Evolutionary conservation across 2,888 invertebrate genomes (phyloP).

Genomic region (Melanostoma scalare): DNA sequence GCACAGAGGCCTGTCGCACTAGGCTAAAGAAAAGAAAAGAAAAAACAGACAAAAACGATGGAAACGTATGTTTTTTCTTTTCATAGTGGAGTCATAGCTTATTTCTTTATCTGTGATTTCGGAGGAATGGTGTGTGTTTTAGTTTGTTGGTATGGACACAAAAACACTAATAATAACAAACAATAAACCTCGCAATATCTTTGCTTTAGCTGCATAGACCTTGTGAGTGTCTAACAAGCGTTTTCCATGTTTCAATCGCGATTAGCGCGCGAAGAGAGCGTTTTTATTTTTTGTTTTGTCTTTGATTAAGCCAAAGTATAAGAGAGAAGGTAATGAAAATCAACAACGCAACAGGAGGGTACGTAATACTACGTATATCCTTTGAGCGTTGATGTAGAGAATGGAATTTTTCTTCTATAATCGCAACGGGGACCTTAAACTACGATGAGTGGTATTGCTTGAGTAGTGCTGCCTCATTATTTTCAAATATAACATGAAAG

Average conservation of each 20-base stretch:
- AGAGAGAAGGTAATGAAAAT: slow-evolving; percentile 60
- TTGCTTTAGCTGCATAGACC: slow-evolving; percentile 14
- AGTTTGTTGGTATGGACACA: slow-evolving; percentile 1
- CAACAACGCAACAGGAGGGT: slow-evolving; percentile 18
- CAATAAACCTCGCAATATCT: slow-evolving; percentile 65
- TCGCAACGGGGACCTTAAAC: slow-evolving; percentile 6
- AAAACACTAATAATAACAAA: slow-evolving; percentile 72
- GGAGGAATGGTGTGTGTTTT: slow-evolving; percentile 38
- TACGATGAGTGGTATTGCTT: slow-evolving; percentile 11
- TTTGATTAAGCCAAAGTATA: slow-evolving; percentile 16
- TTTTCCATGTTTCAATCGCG: slow-evolving; percentile 71
- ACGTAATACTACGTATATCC: no score
- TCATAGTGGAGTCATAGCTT: slow-evolving; percentile 64
- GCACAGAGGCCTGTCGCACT: slow-evolving; percentile 58
- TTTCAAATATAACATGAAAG: slow-evolving; percentile 38
- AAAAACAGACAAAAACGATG: background rate
- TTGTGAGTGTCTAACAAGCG: slow-evolving; percentile 67
- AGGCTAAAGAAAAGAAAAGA: slow-evolving; percentile 34
- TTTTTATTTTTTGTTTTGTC: background rate
- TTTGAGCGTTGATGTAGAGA: background rate
- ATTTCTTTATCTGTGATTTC: slow-evolving; percentile 72
- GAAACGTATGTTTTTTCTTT: slow-evolving; percentile 29
- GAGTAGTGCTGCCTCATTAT: slow-evolving; percentile 45
- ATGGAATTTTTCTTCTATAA: slow-evolving; percentile 23
- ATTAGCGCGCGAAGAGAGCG: slow-evolving; percentile 55